A percentile compares a stretch with the other conserved stretches of the same genome.
phyloP scores from a whole-genome alignment of 2,113 vertebrate species.

The Tachuris rubrigastra region DNA sequence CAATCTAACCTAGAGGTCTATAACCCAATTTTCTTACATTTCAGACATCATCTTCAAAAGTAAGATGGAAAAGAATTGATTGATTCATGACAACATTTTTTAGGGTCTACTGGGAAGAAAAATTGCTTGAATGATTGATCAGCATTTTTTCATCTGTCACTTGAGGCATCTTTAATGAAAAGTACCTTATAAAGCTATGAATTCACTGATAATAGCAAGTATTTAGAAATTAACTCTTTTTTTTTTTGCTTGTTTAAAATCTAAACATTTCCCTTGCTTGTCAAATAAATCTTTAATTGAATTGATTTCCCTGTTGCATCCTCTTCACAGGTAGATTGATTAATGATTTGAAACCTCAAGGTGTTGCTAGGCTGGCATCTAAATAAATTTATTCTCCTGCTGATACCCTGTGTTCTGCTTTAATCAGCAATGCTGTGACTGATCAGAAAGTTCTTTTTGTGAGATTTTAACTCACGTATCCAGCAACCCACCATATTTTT shows the following conservation, averaged over 20 bases:
- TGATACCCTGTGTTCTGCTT: not conserved
- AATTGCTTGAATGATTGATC: constrained; percentile 66
- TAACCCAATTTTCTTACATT: constrained; percentile 69
- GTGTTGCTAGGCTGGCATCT: not conserved
- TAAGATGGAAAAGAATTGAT: constrained; percentile 63
- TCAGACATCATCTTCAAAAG: constrained; percentile 58
- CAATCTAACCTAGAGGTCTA: constrained; percentile 59
- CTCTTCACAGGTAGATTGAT: constrained; percentile 8
- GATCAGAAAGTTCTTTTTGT: not conserved
- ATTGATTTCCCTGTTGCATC: constrained; percentile 31
- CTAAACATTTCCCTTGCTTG: constrained; percentile 42
- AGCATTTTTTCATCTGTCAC: constrained; percentile 62
- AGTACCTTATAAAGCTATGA: not conserved
- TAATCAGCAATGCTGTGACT: not conserved
- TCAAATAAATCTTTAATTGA: constrained; percentile 56
- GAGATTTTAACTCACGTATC: not conserved
- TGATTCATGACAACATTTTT: constrained; percentile 69
- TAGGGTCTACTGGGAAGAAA: constrained; percentile 58
- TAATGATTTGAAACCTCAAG: not conserved
- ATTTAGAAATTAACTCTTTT: not conserved
- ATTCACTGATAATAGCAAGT: constrained; percentile 17
- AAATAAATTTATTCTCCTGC: constrained; percentile 25
- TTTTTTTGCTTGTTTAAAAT: constrained; percentile 10
- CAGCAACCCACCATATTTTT: not conserved
- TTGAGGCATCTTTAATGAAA: constrained; percentile 39